Percentiles rank a stretch among this genome's conserved stretches.
These are phyloP conservation scores for Drosophila micromelanica DNA, from an alignment of 1,140 invertebrate genomes.

Conservation along the genomic window DNA sequence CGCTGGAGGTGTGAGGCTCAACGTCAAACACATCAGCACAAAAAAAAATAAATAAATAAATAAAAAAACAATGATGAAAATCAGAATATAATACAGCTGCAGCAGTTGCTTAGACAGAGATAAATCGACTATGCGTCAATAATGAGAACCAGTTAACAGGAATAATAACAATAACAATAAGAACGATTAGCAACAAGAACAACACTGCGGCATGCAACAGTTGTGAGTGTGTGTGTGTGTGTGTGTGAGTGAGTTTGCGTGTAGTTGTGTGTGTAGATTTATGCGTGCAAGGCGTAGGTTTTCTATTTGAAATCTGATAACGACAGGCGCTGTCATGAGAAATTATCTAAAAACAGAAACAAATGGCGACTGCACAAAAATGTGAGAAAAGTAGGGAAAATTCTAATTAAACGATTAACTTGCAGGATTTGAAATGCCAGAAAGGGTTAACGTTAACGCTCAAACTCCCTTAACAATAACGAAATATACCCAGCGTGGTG, in stretches of 20 bases:
- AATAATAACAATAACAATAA: slow-evolving; percentile 53
- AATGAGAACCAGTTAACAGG: slow-evolving; percentile 24
- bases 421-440: slow-evolving; percentile 24
- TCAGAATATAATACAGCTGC: neutral
- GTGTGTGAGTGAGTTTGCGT: neutral
- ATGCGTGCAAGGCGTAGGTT: slow-evolving; percentile 1
- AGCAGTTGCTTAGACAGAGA: slow-evolving; percentile 38
- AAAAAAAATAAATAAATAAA: neutral
- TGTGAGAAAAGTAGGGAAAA: slow-evolving; percentile 22
- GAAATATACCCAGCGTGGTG: slow-evolving; percentile 37
- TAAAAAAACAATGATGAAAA: slow-evolving; percentile 4
- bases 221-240: slow-evolving; percentile 32
- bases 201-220: slow-evolving; percentile 60
- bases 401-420: slow-evolving; percentile 41
- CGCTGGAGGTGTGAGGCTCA: slow-evolving; percentile 36
- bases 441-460: slow-evolving; percentile 30
- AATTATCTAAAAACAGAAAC: slow-evolving; percentile 28
- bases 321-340: slow-evolving; percentile 22
- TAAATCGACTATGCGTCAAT: slow-evolving; percentile 33
- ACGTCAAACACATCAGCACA: slow-evolving; percentile 4
- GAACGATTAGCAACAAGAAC: slow-evolving; percentile 48
- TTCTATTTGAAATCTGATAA: slow-evolving; percentile 11
- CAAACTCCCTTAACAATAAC: slow-evolving; percentile 16
- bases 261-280: neutral
- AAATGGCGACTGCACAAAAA: slow-evolving; percentile 6